Conservation (phyloP, 2,113 vertebrate species). For the Rhinolophus sinicus region DNA sequence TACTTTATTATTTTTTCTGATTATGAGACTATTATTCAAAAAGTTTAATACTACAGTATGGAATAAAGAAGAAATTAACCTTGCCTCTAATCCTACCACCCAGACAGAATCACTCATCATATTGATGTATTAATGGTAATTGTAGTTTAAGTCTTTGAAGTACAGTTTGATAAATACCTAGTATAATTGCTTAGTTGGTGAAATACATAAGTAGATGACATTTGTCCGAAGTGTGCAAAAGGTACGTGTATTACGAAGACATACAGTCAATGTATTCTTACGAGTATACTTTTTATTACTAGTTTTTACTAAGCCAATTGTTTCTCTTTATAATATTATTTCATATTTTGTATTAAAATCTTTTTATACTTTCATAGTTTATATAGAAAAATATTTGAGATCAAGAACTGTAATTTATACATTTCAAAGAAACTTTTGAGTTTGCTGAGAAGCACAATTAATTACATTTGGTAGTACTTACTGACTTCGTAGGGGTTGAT, state of each 20-base stretch:
- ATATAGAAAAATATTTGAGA: background rate
- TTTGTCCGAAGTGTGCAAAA: background rate
- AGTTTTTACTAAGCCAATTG: background rate
- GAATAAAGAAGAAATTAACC: background rate
- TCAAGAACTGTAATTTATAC: background rate
- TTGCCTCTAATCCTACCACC: background rate
- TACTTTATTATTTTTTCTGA: background rate
- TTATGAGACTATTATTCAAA: background rate
- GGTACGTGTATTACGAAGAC: background rate
- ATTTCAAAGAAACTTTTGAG: background rate
- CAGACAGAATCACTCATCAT: background rate
- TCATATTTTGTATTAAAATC: background rate
- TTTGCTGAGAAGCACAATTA: slow-evolving; percentile 7
- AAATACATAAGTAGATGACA: background rate
- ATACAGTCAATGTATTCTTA: background rate
- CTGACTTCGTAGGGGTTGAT: slow-evolving; percentile 92
- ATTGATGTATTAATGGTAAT: background rate
- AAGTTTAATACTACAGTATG: background rate
- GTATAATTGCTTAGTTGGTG: background rate
- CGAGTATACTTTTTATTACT: background rate
- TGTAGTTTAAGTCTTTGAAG: background rate
- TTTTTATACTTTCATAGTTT: background rate
- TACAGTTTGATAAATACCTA: background rate
- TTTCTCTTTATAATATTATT: background rate
- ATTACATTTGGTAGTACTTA: slow-evolving; percentile 80